Percentiles rank a stretch among this genome's conserved stretches.
Conservation (phyloP, 2,113 vertebrate species). For the Psilopsiagon aurifrons region DNA sequence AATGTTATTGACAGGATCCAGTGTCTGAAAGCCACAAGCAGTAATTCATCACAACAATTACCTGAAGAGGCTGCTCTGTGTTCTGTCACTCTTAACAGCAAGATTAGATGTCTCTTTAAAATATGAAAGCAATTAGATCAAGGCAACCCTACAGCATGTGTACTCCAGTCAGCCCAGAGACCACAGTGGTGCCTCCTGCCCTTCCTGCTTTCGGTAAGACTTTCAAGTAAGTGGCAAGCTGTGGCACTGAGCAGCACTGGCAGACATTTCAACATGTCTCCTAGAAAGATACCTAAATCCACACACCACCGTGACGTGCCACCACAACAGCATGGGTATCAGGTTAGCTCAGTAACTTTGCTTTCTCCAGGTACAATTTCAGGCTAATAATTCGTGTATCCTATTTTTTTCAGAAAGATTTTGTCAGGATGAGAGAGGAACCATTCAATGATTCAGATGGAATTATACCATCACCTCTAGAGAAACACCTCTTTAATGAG, state of each 20-base stretch:
- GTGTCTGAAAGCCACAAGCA: not conserved
- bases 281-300: not conserved
- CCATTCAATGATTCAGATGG: not conserved
- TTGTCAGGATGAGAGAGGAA: not conserved
- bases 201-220: not conserved
- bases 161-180: not conserved
- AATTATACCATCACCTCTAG: not conserved
- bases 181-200: not conserved
- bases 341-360: not conserved
- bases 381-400: not conserved
- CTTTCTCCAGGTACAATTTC: not conserved
- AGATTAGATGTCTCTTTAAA: not conserved
- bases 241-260: not conserved
- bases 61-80: not conserved
- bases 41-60: slow-evolving; percentile 5
- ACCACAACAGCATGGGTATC: not conserved
- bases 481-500: not conserved
- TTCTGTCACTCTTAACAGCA: not conserved
- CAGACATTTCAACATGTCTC: not conserved
- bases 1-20: not conserved
- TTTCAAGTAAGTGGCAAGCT: not conserved
- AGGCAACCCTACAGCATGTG: not conserved
- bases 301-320: rapidly evolving
- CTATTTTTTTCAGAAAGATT: not conserved
- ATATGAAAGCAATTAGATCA: not conserved